Conservation (phyloP, 37 sponge, comb jelly and placozoan species). For the Dysidea cf. avara region DNA sequence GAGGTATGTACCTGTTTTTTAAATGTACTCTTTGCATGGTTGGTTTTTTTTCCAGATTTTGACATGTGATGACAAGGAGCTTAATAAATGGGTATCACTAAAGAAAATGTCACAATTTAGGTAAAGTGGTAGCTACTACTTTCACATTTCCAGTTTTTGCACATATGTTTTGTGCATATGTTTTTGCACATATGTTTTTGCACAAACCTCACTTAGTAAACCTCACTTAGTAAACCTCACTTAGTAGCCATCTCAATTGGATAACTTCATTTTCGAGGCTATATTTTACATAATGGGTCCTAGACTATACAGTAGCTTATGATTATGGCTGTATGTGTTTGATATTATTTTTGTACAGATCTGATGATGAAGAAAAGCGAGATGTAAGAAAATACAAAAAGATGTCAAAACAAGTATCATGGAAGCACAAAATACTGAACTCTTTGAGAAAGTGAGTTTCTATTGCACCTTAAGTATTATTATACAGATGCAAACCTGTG, state of each 20-base stretch:
- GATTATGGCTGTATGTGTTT: too few species aligned
- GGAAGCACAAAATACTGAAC: constrained; percentile 68
- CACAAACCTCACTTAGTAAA: not conserved
- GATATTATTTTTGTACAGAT: constrained; percentile 10
- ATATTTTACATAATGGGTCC: too few species aligned
- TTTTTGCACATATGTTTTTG: constrained; percentile 9
- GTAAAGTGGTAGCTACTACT: too few species aligned
- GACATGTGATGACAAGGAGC: constrained; percentile 76
- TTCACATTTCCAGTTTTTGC: constrained; percentile 28
- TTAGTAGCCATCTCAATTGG: too few species aligned
- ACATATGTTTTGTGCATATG: constrained; percentile 17
- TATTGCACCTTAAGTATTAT: not conserved
- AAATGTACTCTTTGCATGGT: not conserved
- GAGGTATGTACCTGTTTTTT: constrained; percentile 56
- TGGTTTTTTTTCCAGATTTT: constrained; percentile 60
- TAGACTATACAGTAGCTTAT: too few species aligned
- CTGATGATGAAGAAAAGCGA: constrained; percentile 69
- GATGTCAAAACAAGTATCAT: constrained; percentile 45
- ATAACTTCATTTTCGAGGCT: too few species aligned
- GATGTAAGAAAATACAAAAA: constrained; percentile 65
- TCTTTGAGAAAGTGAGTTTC: constrained; percentile 48
- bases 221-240: not conserved
- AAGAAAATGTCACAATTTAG: constrained; percentile 87
- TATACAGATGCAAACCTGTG: too few species aligned
- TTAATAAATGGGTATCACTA: constrained; percentile 91